Evolutionary conservation across 2,113 vertebrate genomes (phyloP), one percentile per base, ranked within the genome.

Genomic region (Lagopus muta): DNA sequence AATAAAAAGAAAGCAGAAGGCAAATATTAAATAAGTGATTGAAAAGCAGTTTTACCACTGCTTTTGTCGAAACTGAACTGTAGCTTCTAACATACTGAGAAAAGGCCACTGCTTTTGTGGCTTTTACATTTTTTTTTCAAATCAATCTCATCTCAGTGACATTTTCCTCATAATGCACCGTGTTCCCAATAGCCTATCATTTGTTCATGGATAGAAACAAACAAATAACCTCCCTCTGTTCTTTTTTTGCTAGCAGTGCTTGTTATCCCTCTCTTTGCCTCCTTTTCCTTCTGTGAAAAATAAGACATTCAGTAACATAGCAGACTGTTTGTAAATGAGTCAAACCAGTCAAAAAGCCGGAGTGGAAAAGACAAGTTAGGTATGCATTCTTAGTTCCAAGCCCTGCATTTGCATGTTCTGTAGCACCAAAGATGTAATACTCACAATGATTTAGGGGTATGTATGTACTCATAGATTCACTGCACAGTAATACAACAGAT

Each of bases 401-500:
- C 34, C 55, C 38, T 42, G 28, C 4, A 20, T 73, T 13, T 76
- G 58, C 38, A 32, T 7, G 25, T 22, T 75, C 34, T 75, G 19
- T 45, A 84, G 25, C 5, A 32, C n/a, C 2, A 1, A 69, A 72
- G 54, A 50, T 3, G 19, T n/a, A 75, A 55, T 12, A 64, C 22
- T 58, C 34, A 7, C 5, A 22, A 38, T 4, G 36, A 70, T 17
- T 76, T 62, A 40, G 6, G 40, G 65, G 57, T 61, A 72, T 0
- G 0, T 0, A 0, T 4, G 20, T 13, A 65, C 43, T 19, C 18
- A 10, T n/a, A 20, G 82, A 25, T 5, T 32, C 4, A 32, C 32
- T 19, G 50, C 24, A 47, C 8, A 38, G 52, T 36, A 57, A 60
- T 24, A 66, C 62, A 72, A 28, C 55, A 58, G 30, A 22, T 80